Conservation (phyloP, 2,113 vertebrate species). For the Malurus alboscapulatus region DNA sequence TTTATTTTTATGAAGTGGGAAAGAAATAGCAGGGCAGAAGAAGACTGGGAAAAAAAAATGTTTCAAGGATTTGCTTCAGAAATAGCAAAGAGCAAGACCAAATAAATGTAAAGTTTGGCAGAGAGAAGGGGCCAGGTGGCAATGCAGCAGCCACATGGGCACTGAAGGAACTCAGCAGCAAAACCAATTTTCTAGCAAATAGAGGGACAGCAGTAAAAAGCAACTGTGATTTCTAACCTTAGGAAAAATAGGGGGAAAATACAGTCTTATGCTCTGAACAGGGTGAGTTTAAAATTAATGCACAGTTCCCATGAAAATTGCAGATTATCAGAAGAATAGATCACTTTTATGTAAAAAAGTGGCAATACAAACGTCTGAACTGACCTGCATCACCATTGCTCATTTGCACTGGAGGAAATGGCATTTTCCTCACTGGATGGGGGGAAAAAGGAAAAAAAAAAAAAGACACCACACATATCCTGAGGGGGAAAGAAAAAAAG, state of each 20-base stretch:
- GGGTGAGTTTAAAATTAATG: not conserved
- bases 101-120: not conserved
- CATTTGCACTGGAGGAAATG: slow-evolving; percentile 18
- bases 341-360: not conserved
- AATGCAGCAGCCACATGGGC: not conserved
- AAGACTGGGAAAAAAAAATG: not conserved
- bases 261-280: not conserved
- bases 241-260: not conserved
- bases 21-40: not conserved
- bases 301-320: not conserved
- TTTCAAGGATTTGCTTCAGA: not conserved
- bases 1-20: not conserved
- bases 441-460: not conserved
- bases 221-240: not conserved
- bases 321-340: not conserved
- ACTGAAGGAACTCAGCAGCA: not conserved
- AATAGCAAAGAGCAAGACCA: not conserved
- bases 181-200: not conserved
- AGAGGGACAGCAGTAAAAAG: not conserved
- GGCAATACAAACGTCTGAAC: not conserved
- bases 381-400: slow-evolving; percentile 33
- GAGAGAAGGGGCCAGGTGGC: not conserved
- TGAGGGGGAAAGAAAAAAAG: not conserved
- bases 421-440: slow-evolving; percentile 7
- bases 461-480: not conserved